Conservation (phyloP, 1,140 invertebrate species). For the Maconellicoccus hirsutus region DNA sequence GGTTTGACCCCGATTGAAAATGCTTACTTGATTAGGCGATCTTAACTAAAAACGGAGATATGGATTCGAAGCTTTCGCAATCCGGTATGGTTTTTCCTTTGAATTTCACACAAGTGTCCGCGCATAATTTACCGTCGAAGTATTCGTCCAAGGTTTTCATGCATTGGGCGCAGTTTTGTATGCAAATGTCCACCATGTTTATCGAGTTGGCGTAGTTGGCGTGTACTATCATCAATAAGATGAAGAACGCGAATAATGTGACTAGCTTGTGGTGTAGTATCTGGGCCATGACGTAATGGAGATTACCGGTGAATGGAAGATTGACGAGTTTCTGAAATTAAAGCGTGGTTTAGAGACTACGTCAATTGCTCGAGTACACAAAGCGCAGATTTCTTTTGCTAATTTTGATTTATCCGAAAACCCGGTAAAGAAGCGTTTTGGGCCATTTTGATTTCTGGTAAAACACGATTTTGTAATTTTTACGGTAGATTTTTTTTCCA, state of each 20-base stretch:
- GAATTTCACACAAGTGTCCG: conserved; percentile 65
- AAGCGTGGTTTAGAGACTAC: too few species aligned
- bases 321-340: too few species aligned
- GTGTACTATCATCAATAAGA: neutral
- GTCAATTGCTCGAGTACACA: too few species aligned
- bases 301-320: neutral
- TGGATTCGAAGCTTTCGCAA: conserved; percentile 64
- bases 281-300: neutral
- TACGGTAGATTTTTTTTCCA: too few species aligned
- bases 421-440: too few species aligned
- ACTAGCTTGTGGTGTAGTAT: neutral
- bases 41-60: conserved; percentile 64
- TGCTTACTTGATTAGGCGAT: conserved; percentile 34
- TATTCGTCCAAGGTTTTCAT: conserved; percentile 73
- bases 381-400: too few species aligned
- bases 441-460: too few species aligned
- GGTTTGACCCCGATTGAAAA: neutral
- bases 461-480: too few species aligned
- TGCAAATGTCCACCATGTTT: conserved; percentile 45
- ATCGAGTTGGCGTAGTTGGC: neutral
- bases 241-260: neutral
- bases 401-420: too few species aligned
- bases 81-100: conserved; percentile 71
- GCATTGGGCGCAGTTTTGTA: conserved; percentile 76
- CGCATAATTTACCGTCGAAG: conserved; percentile 71